Evolutionary conservation across 2,888 invertebrate species (phyloP).

Genomic region (Diploptera punctata): DNA sequence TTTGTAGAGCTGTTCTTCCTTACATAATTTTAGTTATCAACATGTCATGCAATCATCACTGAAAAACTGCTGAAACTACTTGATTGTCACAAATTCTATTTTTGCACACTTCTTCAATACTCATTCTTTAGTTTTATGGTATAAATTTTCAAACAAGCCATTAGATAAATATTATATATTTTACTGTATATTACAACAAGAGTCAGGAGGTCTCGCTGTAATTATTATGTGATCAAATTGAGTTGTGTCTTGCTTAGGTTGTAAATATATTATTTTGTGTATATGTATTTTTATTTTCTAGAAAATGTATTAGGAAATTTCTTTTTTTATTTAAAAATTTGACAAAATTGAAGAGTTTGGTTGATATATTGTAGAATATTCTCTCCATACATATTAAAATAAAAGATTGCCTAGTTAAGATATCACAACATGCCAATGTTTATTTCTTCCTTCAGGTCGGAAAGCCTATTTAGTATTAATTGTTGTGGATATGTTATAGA

Average conservation of each 20-base stretch:
- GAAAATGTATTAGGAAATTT: not conserved
- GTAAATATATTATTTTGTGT: constrained; percentile 26
- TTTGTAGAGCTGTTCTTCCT: too few relatives aligned
- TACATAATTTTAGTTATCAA: too few relatives aligned
- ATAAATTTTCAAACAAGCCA: not conserved
- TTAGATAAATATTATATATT: not conserved
- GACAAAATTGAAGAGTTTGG: not conserved
- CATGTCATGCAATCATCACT: too few relatives aligned
- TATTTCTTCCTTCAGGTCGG: too few relatives aligned
- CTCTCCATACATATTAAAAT: too few relatives aligned
- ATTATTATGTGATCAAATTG: not conserved
- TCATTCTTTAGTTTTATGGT: not conserved
- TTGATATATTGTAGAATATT: not conserved
- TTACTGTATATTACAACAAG: not conserved
- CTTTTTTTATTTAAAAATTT: not conserved
- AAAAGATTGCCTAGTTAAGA: too few relatives aligned
- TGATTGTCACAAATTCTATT: too few relatives aligned
- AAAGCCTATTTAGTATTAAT: too few relatives aligned
- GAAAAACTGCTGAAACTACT: too few relatives aligned
- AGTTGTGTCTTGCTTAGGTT: constrained; percentile 6
- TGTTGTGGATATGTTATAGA: too few relatives aligned
- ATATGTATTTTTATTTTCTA: constrained; percentile 1
- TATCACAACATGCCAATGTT: too few relatives aligned
- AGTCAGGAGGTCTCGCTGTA: not conserved
- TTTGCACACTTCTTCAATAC: not conserved